These are phyloP conservation scores for Lagopus leucura DNA, from an alignment of 2,113 vertebrate genomes.

Conservation along the genomic window DNA sequence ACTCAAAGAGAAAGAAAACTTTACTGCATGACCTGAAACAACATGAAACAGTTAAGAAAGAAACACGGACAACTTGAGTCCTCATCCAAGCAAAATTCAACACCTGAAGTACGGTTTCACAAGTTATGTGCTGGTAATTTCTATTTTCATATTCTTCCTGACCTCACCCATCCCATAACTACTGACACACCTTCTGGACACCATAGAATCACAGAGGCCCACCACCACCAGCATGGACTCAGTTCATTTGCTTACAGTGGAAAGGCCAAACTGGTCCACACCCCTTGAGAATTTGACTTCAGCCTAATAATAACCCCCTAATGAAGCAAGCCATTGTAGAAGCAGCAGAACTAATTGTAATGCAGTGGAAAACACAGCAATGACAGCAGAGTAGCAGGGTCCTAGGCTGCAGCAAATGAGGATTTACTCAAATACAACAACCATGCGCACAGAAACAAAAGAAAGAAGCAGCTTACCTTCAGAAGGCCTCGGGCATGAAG, in stretches of 20 bases:
- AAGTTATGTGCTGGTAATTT: background rate
- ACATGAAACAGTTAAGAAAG: background rate
- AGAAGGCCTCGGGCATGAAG: too few species aligned
- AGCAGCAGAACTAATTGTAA: background rate
- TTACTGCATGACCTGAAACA: background rate
- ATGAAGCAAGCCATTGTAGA: background rate
- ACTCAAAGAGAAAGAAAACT: background rate
- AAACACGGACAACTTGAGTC: background rate
- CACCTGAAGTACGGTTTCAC: background rate
- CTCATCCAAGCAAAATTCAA: background rate
- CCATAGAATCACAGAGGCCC: background rate
- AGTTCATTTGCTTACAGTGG: background rate
- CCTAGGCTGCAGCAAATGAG: too few species aligned
- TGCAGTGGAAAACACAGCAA: too few species aligned
- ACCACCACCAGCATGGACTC: background rate
- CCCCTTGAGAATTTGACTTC: background rate
- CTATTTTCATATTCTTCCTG: background rate
- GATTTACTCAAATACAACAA: too few species aligned
- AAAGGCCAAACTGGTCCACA: background rate
- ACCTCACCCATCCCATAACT: background rate
- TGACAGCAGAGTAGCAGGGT: too few species aligned
- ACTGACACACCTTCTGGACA: background rate
- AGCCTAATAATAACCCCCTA: background rate
- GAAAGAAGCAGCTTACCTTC: too few species aligned
- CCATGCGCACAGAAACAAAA: too few species aligned